phyloP scores from a whole-genome alignment of 1,140 invertebrate species.

The Nymphalis io region DNA sequence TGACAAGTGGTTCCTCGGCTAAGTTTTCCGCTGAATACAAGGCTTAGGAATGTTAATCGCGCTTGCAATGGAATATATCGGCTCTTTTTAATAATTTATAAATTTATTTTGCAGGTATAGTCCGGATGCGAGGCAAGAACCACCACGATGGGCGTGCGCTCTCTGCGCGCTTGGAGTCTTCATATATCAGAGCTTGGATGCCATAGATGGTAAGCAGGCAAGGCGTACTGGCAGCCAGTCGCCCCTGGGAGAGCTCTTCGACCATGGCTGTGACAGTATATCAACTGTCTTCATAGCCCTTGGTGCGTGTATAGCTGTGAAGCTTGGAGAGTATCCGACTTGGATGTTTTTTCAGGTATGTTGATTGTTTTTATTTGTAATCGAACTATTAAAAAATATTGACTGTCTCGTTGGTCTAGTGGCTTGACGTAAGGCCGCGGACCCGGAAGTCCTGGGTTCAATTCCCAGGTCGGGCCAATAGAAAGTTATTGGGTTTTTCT shows the following conservation, averaged over 20 bases:
- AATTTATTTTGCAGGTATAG: slow-evolving; percentile 78
- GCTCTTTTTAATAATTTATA: not conserved
- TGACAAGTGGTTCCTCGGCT: no score
- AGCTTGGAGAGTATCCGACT: slow-evolving; percentile 93
- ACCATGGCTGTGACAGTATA: slow-evolving; percentile 99
- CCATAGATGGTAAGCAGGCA: slow-evolving; percentile 99
- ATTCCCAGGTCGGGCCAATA: no score
- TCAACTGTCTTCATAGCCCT: slow-evolving; percentile 98
- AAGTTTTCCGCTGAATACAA: no score
- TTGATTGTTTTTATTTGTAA: not conserved
- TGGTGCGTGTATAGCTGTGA: slow-evolving; percentile 94
- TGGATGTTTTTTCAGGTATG: slow-evolving; percentile 95
- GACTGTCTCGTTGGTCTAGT: no score
- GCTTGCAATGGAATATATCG: no score
- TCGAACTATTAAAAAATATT: not conserved
- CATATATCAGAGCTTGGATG: slow-evolving; percentile 99
- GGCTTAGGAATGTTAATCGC: no score
- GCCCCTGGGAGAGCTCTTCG: slow-evolving; percentile 98
- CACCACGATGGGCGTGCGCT: slow-evolving; percentile 95
- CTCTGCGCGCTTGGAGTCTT: slow-evolving; percentile 97
- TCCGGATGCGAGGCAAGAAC: slow-evolving; percentile 85
- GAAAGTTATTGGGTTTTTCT: no score
- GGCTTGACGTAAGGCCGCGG: no score
- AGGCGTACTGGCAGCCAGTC: slow-evolving; percentile 95
- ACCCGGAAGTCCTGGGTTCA: no score